A percentile compares a stretch with the other conserved stretches of the same genome.
phyloP scores from a whole-genome alignment of 1,140 invertebrate species.

The Euura saliciscinereae region DNA sequence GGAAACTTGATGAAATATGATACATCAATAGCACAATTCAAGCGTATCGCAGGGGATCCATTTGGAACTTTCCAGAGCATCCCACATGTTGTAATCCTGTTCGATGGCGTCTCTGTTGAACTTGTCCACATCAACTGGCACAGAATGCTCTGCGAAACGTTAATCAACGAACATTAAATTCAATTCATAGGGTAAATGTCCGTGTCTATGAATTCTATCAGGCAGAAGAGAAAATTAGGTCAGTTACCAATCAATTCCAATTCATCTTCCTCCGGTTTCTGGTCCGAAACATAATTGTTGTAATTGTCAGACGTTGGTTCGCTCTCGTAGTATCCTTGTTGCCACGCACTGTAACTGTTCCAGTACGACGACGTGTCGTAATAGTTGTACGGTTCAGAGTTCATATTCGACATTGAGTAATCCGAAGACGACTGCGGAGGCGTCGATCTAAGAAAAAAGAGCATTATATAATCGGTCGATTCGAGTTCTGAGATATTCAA shows the following conservation, averaged over 20 bases:
- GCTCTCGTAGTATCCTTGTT: slow-evolving; percentile 58
- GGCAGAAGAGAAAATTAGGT: slow-evolving; percentile 12
- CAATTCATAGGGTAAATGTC: too few relatives aligned
- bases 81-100: slow-evolving; percentile 77
- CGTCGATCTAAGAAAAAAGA: slow-evolving; percentile 39
- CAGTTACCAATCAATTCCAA: slow-evolving; percentile 67
- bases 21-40: slow-evolving; percentile 58
- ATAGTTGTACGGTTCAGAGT: slow-evolving; percentile 56
- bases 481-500: not conserved
- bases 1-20: too few relatives aligned
- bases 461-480: too few relatives aligned
- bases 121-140: slow-evolving; percentile 73
- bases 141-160: slow-evolving; percentile 72
- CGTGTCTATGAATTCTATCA: not conserved
- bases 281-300: slow-evolving; percentile 51
- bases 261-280: slow-evolving; percentile 63
- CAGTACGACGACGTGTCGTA: slow-evolving; percentile 59
- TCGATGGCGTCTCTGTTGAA: slow-evolving; percentile 76
- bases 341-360: slow-evolving; percentile 59
- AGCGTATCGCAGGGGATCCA: slow-evolving; percentile 73
- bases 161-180: slow-evolving; percentile 15
- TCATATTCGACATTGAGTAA: slow-evolving; percentile 50
- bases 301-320: slow-evolving; percentile 56
- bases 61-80: slow-evolving; percentile 79
- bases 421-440: slow-evolving; percentile 53